These are phyloP conservation scores for Oncorhynchus gorbuscha DNA, from an alignment of 2,113 vertebrate genomes.

Conservation along the genomic window DNA sequence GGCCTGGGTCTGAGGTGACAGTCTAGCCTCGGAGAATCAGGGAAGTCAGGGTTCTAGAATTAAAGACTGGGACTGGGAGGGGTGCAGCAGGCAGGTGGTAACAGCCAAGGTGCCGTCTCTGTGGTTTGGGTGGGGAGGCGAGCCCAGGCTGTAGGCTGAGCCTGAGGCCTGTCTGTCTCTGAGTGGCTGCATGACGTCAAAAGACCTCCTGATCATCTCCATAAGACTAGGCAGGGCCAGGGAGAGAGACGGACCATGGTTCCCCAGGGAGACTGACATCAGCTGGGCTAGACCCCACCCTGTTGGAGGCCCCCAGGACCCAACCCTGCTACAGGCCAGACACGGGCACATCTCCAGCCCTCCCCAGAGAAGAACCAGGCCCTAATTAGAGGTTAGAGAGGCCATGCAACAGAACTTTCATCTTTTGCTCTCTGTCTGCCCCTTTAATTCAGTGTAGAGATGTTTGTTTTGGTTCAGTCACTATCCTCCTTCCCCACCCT, in stretches of 20 bases:
- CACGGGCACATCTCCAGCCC: neutral
- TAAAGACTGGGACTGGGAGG: neutral
- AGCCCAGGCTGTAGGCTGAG: conserved; percentile 39
- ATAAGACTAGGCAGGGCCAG: conserved; percentile 16
- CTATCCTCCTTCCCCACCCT: conserved; percentile 12
- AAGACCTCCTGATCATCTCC: neutral
- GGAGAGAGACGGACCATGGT: conserved; percentile 17
- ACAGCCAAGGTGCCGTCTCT: conserved; percentile 65
- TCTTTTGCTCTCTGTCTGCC: conserved; percentile 25
- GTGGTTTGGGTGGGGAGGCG: conserved; percentile 60
- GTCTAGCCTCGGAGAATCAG: conserved; percentile 8
- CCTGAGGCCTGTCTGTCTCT: conserved; percentile 9
- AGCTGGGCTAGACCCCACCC: conserved; percentile 2
- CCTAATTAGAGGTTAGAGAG: conserved; percentile 34
- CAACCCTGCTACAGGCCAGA: conserved; percentile 13
- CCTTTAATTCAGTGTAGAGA: conserved; percentile 37
- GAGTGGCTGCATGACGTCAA: conserved; percentile 31
- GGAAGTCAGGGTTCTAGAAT: conserved; percentile 20
- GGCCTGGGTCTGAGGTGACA: conserved; percentile 19
- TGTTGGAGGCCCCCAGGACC: conserved; percentile 39
- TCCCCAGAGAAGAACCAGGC: conserved; percentile 6
- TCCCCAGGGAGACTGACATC: conserved; percentile 27
- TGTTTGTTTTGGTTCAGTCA: conserved; percentile 35
- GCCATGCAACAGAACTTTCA: conserved; percentile 18
- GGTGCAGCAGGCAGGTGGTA: conserved; percentile 35